Evolutionary conservation across 2,113 vertebrate species (phyloP).

Genomic region (Trinectes maculatus): DNA sequence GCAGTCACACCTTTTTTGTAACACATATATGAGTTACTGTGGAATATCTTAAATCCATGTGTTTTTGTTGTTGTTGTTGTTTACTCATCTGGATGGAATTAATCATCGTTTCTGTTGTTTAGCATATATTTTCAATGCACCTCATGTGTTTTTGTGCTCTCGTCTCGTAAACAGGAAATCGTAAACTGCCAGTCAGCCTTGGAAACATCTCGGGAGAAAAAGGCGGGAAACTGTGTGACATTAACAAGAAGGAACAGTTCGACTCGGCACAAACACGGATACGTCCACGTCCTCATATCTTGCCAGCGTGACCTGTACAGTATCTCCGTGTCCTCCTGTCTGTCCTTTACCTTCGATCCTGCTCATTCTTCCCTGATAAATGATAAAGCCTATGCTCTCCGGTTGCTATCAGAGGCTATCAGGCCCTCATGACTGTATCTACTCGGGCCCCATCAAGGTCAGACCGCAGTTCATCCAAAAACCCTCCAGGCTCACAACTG

Average conservation of each 20-base stretch:
- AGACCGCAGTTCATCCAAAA: constrained; percentile 49
- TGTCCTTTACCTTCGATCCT: constrained; percentile 36
- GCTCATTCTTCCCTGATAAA: constrained; percentile 36
- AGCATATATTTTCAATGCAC: constrained; percentile 28
- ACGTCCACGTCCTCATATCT: constrained; percentile 35
- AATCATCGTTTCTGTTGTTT: too few species aligned
- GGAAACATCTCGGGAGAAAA: constrained; percentile 13
- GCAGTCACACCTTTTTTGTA: neutral
- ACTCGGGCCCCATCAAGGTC: constrained; percentile 61
- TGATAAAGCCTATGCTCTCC: constrained; percentile 52
- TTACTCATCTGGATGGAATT: too few species aligned
- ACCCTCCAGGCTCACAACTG: constrained; percentile 45
- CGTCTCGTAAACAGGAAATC: constrained; percentile 33
- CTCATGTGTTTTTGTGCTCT: constrained; percentile 16
- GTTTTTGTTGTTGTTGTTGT: too few species aligned
- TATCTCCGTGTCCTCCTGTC: constrained; percentile 44
- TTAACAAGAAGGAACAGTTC: constrained; percentile 36
- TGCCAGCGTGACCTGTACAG: neutral
- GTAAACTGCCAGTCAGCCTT: constrained; percentile 27
- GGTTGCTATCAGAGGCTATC: constrained; percentile 64
- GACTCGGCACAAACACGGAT: constrained; percentile 38
- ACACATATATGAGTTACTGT: too few species aligned
- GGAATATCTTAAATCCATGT: too few species aligned
- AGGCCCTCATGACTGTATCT: constrained; percentile 45
- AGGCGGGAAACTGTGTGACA: neutral